Conservation (phyloP, 2,888 invertebrate species). For the Hanleya hanleyi region DNA sequence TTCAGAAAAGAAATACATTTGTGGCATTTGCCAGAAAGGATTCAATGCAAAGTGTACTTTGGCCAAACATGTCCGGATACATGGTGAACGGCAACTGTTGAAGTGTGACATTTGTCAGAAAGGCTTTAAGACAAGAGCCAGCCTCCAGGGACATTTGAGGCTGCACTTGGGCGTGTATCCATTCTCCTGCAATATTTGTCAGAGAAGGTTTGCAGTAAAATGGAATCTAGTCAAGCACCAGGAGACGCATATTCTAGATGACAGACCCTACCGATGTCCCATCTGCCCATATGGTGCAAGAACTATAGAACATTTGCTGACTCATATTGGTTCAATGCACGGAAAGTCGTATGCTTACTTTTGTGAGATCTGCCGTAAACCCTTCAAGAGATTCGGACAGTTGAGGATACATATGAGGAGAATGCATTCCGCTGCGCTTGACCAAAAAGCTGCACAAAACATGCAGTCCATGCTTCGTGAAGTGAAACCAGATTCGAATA, state of each 20-base stretch:
- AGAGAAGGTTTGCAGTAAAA: conserved; percentile 35
- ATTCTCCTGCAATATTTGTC: conserved; percentile 50
- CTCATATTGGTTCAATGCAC: conserved; percentile 55
- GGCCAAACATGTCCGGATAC: conserved; percentile 44
- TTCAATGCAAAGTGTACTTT: conserved; percentile 38
- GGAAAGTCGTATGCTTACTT: conserved; percentile 49
- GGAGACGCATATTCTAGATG: conserved; percentile 41
- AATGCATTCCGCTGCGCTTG: conserved; percentile 33
- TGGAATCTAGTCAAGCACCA: conserved; percentile 46
- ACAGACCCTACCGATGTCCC: conserved; percentile 51
- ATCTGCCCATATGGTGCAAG: conserved; percentile 53
- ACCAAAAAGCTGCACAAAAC: not conserved
- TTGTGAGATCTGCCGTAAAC: conserved; percentile 56
- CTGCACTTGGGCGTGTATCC: conserved; percentile 48
- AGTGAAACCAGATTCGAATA: not conserved
- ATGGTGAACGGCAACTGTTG: conserved; percentile 40
- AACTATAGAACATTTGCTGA: conserved; percentile 43
- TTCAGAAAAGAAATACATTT: conserved; percentile 37
- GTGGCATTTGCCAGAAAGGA: conserved; percentile 46
- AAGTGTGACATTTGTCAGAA: conserved; percentile 51
- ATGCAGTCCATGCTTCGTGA: not conserved
- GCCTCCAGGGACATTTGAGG: conserved; percentile 43
- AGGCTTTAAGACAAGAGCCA: conserved; percentile 44
- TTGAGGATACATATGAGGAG: conserved; percentile 47
- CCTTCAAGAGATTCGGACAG: conserved; percentile 47